phyloP scores from a whole-genome alignment of 2,113 vertebrate genomes.

The Rhodinocichla rosea region DNA sequence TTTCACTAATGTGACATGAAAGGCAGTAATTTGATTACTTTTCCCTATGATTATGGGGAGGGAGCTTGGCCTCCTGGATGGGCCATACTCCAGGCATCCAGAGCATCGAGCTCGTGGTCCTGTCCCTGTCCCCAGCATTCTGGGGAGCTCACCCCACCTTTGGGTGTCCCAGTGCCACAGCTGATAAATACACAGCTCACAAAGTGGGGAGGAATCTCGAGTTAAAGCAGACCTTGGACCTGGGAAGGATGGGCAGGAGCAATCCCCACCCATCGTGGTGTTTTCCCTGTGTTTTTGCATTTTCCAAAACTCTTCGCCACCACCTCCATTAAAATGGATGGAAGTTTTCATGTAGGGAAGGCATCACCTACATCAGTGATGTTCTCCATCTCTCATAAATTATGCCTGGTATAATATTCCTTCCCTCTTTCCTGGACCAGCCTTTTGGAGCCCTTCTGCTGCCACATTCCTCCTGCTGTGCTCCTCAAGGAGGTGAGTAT shows the following conservation, averaged over 20 bases:
- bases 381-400: neutral
- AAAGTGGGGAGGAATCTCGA: neutral
- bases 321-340: neutral
- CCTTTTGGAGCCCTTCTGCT: neutral
- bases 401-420: neutral
- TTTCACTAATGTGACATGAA: constrained; percentile 80
- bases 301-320: neutral
- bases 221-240: neutral
- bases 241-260: constrained; percentile 13
- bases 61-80: constrained; percentile 21
- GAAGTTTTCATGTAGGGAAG: neutral
- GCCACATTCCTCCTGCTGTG: neutral
- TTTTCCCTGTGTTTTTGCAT: neutral
- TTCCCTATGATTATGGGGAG: constrained; percentile 47
- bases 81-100: neutral
- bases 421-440: neutral
- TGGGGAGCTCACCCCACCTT: neutral
- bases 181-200: neutral
- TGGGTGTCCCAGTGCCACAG: neutral
- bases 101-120: neutral
- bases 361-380: neutral
- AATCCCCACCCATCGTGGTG: neutral
- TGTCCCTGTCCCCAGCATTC: neutral
- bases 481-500: neutral
- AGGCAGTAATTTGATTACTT: constrained; percentile 79